These are phyloP conservation scores for Polydrusus cervinus DNA, from an alignment of 2,888 invertebrate species.

Conservation along the genomic window DNA sequence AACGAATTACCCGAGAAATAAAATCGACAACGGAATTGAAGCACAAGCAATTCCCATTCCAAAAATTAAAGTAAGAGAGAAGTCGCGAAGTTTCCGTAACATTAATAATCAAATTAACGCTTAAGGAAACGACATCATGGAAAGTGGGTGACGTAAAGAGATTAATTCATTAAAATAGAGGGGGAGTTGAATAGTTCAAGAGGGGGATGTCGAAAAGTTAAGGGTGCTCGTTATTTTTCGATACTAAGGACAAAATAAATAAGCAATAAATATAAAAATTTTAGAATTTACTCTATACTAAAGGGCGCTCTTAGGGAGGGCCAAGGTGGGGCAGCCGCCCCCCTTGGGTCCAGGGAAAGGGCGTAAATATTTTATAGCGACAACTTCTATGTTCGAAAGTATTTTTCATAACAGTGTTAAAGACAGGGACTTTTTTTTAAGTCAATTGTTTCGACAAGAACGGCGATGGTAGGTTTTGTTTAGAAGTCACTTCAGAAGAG, in stretches of 20 bases:
- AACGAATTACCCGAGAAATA: slow-evolving; percentile 25
- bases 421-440: too few relatives aligned
- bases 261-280: too few relatives aligned
- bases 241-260: not conserved
- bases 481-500: too few relatives aligned
- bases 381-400: too few relatives aligned
- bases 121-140: slow-evolving; percentile 39
- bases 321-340: too few relatives aligned
- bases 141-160: slow-evolving; percentile 36
- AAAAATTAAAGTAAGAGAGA: slow-evolving; percentile 39
- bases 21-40: slow-evolving; percentile 27
- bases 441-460: too few relatives aligned
- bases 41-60: slow-evolving; percentile 34
- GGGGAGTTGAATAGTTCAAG: slow-evolving; percentile 24
- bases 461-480: too few relatives aligned
- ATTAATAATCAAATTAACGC: slow-evolving; percentile 44
- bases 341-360: too few relatives aligned
- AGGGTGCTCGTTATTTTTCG: not conserved
- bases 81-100: slow-evolving; percentile 42
- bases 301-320: too few relatives aligned
- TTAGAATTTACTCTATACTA: too few relatives aligned
- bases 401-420: too few relatives aligned
- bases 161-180: slow-evolving; percentile 41
- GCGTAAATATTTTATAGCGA: too few relatives aligned
- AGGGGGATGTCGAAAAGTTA: slow-evolving; percentile 18